A percentile compares a stretch with the other conserved stretches of the same genome.
Conservation (phyloP, 1,140 invertebrate species). For the Pygmarrhopalites habei region DNA sequence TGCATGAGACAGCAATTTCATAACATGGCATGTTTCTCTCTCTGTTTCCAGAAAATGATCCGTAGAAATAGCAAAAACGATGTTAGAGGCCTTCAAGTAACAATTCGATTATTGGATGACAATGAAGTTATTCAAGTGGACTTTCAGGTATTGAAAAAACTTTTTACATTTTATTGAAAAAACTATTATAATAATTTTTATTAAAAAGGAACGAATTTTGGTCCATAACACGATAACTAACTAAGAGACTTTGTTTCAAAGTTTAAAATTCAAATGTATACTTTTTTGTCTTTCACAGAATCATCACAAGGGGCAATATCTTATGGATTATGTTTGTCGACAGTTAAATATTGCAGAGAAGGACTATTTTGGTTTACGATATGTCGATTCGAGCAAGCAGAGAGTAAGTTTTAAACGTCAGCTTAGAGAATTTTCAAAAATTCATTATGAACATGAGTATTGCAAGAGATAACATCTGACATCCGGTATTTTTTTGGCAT, state of each 20-base stretch:
- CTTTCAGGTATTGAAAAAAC: conserved; percentile 94
- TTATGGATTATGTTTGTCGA: conserved; percentile 87
- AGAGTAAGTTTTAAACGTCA: conserved; percentile 56
- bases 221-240: no score
- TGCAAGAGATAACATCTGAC: not conserved
- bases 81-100: conserved; percentile 83
- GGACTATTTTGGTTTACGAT: conserved; percentile 94
- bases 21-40: no score
- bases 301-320: conserved; percentile 83
- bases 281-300: conserved; percentile 56
- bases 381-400: conserved; percentile 85
- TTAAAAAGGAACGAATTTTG: no score
- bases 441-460: not conserved
- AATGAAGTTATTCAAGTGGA: conserved; percentile 89
- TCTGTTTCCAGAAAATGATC: conserved; percentile 50
- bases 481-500: conserved; percentile 31
- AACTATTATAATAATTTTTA: no score
- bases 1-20: no score
- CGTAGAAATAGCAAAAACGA: conserved; percentile 73
- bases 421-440: not conserved
- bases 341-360: conserved; percentile 90
- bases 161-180: no score
- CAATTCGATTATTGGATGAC: conserved; percentile 86
- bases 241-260: no score
- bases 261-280: no score